Evolutionary conservation across 2,888 invertebrate species (phyloP).

Genomic region (Dryobota labecula): DNA sequence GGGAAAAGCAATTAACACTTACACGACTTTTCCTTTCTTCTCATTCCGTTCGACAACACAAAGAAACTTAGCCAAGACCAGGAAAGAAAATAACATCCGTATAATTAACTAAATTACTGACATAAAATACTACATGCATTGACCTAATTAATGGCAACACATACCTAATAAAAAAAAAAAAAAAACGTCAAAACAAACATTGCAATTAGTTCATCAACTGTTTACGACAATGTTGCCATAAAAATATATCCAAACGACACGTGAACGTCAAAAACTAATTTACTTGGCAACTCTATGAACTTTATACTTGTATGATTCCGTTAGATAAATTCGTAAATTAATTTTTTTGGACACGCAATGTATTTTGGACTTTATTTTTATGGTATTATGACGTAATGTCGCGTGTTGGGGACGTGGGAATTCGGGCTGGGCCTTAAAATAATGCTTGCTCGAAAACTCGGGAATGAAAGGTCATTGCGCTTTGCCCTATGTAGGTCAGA

Average conservation of each 20-base stretch:
- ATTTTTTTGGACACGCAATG: slow-evolving; percentile 72
- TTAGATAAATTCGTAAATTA: slow-evolving; percentile 89
- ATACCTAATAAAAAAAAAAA: slow-evolving; percentile 57
- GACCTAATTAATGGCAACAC: slow-evolving; percentile 40
- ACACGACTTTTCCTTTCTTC: slow-evolving; percentile 48
- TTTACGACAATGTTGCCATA: slow-evolving; percentile 72
- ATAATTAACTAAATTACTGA: slow-evolving; percentile 28
- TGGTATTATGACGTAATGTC: slow-evolving; percentile 68
- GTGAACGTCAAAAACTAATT: slow-evolving; percentile 79
- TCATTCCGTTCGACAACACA: slow-evolving; percentile 44
- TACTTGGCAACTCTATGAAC: slow-evolving; percentile 84
- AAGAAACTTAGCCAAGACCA: slow-evolving; percentile 38
- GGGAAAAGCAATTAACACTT: slow-evolving; percentile 61
- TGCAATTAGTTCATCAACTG: slow-evolving; percentile 66
- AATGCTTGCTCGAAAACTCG: slow-evolving; percentile 78
- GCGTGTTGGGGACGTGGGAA: slow-evolving; percentile 63
- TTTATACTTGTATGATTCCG: slow-evolving; percentile 88
- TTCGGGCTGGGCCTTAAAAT: slow-evolving; percentile 83
- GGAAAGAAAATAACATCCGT: slow-evolving; percentile 44
- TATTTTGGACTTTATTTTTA: slow-evolving; percentile 70
- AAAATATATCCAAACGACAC: slow-evolving; percentile 69
- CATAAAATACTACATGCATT: slow-evolving; percentile 46
- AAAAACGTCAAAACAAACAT: slow-evolving; percentile 67
- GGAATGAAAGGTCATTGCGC: slow-evolving; percentile 80
- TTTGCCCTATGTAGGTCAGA: slow-evolving; percentile 83